Evolutionary conservation across 2,888 invertebrate genomes (phyloP).

Genomic region (Alcis repandata): DNA sequence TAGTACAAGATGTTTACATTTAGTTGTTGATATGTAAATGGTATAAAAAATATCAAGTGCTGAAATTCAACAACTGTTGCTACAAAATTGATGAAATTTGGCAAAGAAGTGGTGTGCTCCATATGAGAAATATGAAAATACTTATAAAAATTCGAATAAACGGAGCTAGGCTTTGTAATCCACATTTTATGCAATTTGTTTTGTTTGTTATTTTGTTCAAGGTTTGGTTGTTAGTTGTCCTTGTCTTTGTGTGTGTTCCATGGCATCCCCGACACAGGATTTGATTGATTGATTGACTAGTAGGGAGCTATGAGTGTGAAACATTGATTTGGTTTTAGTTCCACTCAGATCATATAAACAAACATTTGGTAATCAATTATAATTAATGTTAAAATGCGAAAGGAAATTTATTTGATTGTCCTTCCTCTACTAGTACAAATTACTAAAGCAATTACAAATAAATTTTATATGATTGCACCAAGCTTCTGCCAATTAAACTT

Average conservation of each 20-base stretch:
- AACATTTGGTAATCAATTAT: neutral
- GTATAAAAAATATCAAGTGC: neutral
- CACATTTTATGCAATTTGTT: neutral
- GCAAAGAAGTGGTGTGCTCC: neutral
- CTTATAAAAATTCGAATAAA: neutral
- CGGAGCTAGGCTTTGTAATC: neutral
- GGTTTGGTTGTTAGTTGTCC: no score
- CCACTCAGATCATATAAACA: neutral
- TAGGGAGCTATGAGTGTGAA: no score
- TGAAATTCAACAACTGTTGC: neutral
- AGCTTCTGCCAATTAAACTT: neutral
- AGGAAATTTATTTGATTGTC: slow-evolving; percentile 10
- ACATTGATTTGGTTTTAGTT: no score
- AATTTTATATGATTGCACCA: neutral
- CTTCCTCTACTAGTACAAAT: neutral
- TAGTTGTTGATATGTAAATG: neutral
- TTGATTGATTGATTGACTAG: no score
- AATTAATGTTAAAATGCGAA: slow-evolving; percentile 8
- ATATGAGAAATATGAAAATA: no score
- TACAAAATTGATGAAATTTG: neutral
- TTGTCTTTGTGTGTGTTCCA: no score
- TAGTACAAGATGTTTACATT: neutral
- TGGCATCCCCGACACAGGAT: no score
- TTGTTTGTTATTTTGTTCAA: neutral
- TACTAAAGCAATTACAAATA: neutral